Evolutionary conservation across 2,797 vertebrate species (phyloP).

Genomic region (Tiaroga cobitis): DNA sequence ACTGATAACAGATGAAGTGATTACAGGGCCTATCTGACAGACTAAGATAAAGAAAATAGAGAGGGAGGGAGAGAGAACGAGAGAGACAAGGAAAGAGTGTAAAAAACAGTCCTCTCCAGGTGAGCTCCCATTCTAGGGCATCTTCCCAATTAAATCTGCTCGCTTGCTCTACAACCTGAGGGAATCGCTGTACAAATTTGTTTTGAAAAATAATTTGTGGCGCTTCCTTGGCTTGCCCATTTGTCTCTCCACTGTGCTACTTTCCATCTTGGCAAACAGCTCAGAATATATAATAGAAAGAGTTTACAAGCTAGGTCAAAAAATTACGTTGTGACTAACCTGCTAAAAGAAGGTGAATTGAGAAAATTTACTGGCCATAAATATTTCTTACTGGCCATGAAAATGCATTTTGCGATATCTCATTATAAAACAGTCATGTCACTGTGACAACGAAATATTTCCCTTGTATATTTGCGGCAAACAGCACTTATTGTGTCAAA

Average conservation of each 20-base stretch:
- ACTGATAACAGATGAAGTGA: conserved; percentile 55
- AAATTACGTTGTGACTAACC: conserved; percentile 2
- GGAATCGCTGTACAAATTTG: conserved; percentile 49
- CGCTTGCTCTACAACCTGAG: conserved; percentile 33
- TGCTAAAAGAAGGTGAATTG: conserved; percentile 16
- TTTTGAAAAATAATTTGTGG: conserved; percentile 49
- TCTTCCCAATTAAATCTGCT: conserved; percentile 45
- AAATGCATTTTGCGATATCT: not conserved
- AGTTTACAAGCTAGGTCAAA: conserved; percentile 22
- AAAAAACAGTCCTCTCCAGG: conserved; percentile 18
- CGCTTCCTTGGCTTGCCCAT: conserved; percentile 43
- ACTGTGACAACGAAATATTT: not conserved
- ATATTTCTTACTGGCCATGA: conserved; percentile 3
- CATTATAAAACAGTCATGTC: not conserved
- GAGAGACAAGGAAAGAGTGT: conserved; percentile 21
- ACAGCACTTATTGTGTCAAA: conserved; percentile 7
- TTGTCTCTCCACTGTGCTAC: conserved; percentile 35
- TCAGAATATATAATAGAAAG: conserved; percentile 14
- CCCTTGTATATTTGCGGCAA: not conserved
- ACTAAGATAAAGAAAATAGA: conserved; percentile 37
- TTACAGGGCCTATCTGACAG: conserved; percentile 43
- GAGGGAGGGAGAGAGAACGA: conserved; percentile 20
- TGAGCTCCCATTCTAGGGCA: conserved; percentile 36
- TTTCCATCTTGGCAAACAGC: conserved; percentile 20
- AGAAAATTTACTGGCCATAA: not conserved